These are phyloP conservation scores for Suillia variegata DNA, from an alignment of 2,888 invertebrate species.

Conservation along the genomic window DNA sequence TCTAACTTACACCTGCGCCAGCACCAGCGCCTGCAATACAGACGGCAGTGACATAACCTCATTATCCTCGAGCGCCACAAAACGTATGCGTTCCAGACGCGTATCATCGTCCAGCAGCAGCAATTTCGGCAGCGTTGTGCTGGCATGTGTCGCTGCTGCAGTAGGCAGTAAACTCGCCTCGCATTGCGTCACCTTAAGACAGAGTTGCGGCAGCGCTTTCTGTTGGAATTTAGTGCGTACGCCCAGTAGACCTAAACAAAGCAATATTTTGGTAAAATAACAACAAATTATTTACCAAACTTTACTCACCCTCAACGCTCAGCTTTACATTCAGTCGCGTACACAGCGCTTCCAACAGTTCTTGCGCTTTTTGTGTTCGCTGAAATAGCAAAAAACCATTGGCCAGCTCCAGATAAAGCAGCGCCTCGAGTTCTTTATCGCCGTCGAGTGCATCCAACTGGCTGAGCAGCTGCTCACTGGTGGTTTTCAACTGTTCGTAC, in stretches of 20 bases:
- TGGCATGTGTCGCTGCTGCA: slow-evolving; percentile 60
- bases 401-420: slow-evolving; percentile 64
- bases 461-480: slow-evolving; percentile 34
- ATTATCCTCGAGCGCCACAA: slow-evolving; percentile 67
- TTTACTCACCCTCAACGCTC: slow-evolving; percentile 68
- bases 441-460: slow-evolving; percentile 50
- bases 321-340: slow-evolving; percentile 71
- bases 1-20: slow-evolving; percentile 73
- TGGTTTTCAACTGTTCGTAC: slow-evolving; percentile 60
- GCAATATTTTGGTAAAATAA: neutral
- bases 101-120: slow-evolving; percentile 85
- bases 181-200: slow-evolving; percentile 69
- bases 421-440: slow-evolving; percentile 58
- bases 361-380: slow-evolving; percentile 72
- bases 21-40: slow-evolving; percentile 77
- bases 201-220: slow-evolving; percentile 80
- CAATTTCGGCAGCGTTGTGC: slow-evolving; percentile 67
- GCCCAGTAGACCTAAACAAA: slow-evolving; percentile 67
- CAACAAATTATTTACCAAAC: neutral
- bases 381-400: slow-evolving; percentile 77
- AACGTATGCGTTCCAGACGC: slow-evolving; percentile 78
- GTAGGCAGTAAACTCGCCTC: slow-evolving; percentile 48
- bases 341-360: slow-evolving; percentile 70
- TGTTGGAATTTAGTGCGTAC: slow-evolving; percentile 90
- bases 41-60: slow-evolving; percentile 66